A percentile compares a stretch with the other conserved stretches of the same genome.
Evolutionary conservation across 2,797 vertebrate species (phyloP).

Genomic region (Podarcis lilfordi): DNA sequence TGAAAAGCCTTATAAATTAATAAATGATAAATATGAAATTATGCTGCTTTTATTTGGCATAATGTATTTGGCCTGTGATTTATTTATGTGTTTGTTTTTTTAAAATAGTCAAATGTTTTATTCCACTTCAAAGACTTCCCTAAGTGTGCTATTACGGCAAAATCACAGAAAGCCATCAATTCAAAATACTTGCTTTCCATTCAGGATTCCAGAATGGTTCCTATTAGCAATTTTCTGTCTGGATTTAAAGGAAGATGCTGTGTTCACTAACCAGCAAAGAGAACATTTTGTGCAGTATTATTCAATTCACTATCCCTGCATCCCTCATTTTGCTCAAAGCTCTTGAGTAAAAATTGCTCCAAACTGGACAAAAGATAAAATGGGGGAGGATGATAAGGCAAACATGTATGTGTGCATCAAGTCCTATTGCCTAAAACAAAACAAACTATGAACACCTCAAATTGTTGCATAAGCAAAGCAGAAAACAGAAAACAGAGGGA

Average conservation of each 20-base stretch:
- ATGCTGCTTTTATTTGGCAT: conserved; percentile 27
- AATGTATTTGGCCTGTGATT: conserved; percentile 17
- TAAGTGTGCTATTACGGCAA: background rate
- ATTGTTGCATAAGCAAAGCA: background rate
- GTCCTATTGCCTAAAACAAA: background rate
- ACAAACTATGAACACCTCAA: background rate
- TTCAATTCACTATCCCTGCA: background rate
- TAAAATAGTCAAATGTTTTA: background rate
- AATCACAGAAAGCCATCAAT: background rate
- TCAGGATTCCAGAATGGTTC: background rate
- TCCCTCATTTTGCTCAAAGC: too few species aligned
- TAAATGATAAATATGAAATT: conserved; percentile 34
- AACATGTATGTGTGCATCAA: too few species aligned
- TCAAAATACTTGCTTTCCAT: background rate
- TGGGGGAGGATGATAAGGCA: background rate
- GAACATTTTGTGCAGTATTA: background rate
- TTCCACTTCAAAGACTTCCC: background rate
- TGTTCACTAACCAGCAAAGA: background rate
- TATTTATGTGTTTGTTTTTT: background rate
- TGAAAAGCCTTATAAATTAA: too few species aligned
- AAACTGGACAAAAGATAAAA: background rate
- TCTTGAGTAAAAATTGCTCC: background rate
- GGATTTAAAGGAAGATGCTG: background rate
- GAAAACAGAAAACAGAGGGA: background rate
- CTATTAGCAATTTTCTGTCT: background rate